These are phyloP conservation scores for Ecdyonurus torrentis DNA, from an alignment of 2,888 invertebrate species.

Conservation along the genomic window DNA sequence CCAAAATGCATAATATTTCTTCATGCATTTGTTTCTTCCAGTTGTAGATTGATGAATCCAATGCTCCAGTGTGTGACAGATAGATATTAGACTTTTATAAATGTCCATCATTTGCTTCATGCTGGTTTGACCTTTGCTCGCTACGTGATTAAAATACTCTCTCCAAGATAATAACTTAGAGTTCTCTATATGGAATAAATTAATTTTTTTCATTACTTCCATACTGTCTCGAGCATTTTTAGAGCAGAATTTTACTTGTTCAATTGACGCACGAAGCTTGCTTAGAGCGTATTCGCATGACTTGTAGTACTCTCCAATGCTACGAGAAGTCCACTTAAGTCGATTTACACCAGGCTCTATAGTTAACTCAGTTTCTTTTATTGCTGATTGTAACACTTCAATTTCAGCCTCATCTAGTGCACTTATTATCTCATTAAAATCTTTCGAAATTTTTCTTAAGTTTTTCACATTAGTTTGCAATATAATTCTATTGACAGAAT, in stretches of 20 bases:
- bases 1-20: neutral
- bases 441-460: neutral
- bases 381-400: neutral
- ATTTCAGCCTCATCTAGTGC: neutral
- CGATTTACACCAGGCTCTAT: neutral
- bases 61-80: neutral
- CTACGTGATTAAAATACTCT: neutral
- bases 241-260: neutral
- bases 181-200: neutral
- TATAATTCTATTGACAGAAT: neutral
- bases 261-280: neutral
- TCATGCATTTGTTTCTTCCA: neutral
- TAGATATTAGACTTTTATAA: neutral
- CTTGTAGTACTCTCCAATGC: neutral
- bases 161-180: neutral
- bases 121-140: neutral
- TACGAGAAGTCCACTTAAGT: neutral
- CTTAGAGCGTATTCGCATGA: neutral
- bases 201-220: neutral
- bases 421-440: neutral
- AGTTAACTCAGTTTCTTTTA: neutral
- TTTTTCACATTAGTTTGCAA: neutral
- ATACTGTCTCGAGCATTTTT: neutral
- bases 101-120: neutral
- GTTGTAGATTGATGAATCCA: neutral